Conservation (phyloP, 2,888 invertebrate genomes). For the Hoplodrina blanda region DNA sequence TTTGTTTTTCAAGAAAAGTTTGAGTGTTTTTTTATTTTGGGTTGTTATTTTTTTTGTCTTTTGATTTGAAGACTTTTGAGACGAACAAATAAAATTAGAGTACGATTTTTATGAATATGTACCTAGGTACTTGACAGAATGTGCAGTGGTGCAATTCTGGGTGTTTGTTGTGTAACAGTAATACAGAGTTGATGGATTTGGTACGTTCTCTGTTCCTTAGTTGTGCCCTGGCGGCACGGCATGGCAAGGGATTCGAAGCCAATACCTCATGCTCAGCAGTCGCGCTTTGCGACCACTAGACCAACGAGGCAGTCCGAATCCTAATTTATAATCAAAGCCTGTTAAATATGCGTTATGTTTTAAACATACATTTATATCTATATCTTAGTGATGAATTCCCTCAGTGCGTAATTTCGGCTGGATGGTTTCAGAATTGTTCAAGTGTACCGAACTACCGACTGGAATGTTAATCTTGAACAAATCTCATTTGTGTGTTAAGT, state of each 20-base stretch:
- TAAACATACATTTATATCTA: slow-evolving; percentile 5
- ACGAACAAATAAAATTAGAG: neutral
- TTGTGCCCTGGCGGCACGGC: no score
- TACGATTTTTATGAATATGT: slow-evolving; percentile 41
- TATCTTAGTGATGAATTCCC: slow-evolving; percentile 14
- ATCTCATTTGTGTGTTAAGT: slow-evolving; percentile 35
- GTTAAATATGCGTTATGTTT: neutral
- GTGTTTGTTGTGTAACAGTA: neutral
- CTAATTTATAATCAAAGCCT: neutral
- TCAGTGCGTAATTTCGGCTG: slow-evolving; percentile 20
- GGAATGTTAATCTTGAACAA: slow-evolving; percentile 39
- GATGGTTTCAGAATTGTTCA: slow-evolving; percentile 34
- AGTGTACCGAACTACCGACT: slow-evolving; percentile 8
- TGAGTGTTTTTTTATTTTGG: no score
- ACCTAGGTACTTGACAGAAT: slow-evolving; percentile 7
- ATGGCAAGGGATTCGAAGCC: no score
- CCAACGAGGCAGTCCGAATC: no score
- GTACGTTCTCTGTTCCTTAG: neutral
- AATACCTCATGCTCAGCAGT: no score
- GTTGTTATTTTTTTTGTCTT: no score
- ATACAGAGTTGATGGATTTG: neutral
- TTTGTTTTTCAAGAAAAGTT: no score
- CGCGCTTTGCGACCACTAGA: no score
- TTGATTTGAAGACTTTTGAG: no score
- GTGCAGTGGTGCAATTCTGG: neutral